Evolutionary conservation across 1,140 invertebrate species (phyloP).

Genomic region (Drosophila fuyamai): DNA sequence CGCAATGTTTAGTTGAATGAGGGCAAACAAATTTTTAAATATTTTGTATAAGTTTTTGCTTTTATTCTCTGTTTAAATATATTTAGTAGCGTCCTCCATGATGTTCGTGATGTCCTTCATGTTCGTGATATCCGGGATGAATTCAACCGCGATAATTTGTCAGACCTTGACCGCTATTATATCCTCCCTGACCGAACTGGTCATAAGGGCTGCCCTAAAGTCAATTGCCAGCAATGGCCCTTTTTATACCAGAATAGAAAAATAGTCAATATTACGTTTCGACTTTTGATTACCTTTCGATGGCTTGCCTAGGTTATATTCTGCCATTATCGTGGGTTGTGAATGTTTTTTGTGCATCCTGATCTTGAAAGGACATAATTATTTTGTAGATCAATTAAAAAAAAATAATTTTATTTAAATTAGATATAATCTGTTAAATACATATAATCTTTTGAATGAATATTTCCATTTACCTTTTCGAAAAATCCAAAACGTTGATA

Average conservation of each 20-base stretch:
- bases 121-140: not conserved
- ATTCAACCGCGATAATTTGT: no score
- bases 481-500: constrained; percentile 25
- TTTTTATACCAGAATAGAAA: constrained; percentile 8
- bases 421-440: not conserved
- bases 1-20: no score
- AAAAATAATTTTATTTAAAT: no score
- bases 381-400: no score
- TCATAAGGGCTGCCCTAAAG: not conserved
- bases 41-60: not conserved
- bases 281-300: constrained; percentile 5
- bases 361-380: no score
- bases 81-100: constrained; percentile 5
- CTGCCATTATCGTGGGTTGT: no score
- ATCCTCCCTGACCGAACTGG: no score
- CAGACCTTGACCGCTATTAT: no score
- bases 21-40: no score
- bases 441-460: no score
- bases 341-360: no score
- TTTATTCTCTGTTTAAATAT: not conserved
- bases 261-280: not conserved
- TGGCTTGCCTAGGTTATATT: no score
- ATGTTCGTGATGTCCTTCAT: not conserved
- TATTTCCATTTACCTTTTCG: constrained; percentile 7
- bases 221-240: not conserved